Base-by-base conservation (phyloP, 2,888 invertebrate species). In the Dasysyrphus albostriatus region DNA sequence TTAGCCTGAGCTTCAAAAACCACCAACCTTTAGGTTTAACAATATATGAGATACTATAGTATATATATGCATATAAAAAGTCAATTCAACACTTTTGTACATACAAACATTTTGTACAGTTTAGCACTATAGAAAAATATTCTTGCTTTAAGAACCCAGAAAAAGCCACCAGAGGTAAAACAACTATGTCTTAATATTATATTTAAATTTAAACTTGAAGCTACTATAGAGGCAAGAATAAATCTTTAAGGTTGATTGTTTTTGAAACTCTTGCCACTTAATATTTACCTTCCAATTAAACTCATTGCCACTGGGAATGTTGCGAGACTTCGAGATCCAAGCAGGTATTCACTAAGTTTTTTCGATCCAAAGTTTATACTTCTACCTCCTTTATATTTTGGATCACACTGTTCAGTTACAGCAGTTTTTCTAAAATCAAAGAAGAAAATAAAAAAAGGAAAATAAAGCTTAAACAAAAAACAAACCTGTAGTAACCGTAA, bases 251-350 rank as follows among this genome's bases (percentile, higher is more conserved):
- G n/a, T 39, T 73, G 32, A 29, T 12, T 39, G 78, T 72, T 79
- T 83, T 79, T 67, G 63, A 54, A 87, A 75, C 74, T 75, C 59
- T 32, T 47, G 83, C 65, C 51, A 63, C 14, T 58, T 0, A 14
- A 3, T 16, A 49, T 44, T 89, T 72, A 96, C 97, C 96, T 96
- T 75, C 97, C 97, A 90, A 98, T 95, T 44, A 98, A 94, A 9
- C 97, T 97, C 94, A 97, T 95, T 32, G 97, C 96, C 16, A 98
- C 97, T 0, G 98, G 98, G 90, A 97, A 96, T 0, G 96, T 95
- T 81, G 95, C 94, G 94, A 97, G 94, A 79, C 95, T 94, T 89
- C 95, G 94, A 78, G 96, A 96, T 42, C 97, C 97, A 84, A 97
- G 94, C 70, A 98, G 93, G 91, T 97, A 97, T 90, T 96, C 96